phyloP scores from a whole-genome alignment of 2,113 vertebrate genomes.

The Poeciliopsis occidentalis region DNA sequence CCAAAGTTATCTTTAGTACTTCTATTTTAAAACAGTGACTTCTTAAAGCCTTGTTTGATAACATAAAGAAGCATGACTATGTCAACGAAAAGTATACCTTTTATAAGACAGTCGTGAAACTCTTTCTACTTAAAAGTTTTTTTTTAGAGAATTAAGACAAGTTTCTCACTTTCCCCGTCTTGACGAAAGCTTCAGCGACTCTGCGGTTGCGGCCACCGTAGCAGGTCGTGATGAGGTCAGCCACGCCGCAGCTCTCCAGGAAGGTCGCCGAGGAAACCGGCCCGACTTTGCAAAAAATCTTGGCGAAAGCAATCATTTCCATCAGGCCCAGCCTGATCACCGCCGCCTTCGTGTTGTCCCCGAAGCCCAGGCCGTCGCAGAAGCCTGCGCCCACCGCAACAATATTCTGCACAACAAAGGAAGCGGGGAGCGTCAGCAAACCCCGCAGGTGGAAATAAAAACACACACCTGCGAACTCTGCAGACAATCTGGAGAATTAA shows the following conservation, averaged over 20 bases:
- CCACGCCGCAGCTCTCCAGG: slow-evolving; percentile 95
- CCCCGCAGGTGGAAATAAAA: background rate
- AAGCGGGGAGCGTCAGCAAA: background rate
- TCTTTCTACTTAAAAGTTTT: background rate
- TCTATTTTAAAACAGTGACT: too few relatives aligned
- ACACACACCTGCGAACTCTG: background rate
- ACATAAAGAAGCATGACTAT: background rate
- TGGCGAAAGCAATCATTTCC: slow-evolving; percentile 96
- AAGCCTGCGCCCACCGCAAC: slow-evolving; percentile 95
- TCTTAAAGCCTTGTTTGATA: too few relatives aligned
- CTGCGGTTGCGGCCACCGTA: slow-evolving; percentile 93
- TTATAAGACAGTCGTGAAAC: background rate
- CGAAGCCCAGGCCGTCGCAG: slow-evolving; percentile 93
- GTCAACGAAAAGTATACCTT: too few relatives aligned
- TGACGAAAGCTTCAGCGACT: slow-evolving; percentile 91
- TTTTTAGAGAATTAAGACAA: background rate
- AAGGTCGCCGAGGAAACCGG: slow-evolving; percentile 87
- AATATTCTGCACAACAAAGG: slow-evolving; percentile 82
- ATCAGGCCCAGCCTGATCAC: slow-evolving; percentile 96
- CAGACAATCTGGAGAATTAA: background rate
- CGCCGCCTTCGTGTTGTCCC: slow-evolving; percentile 95
- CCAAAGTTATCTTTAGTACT: too few relatives aligned
- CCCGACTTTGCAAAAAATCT: slow-evolving; percentile 87
- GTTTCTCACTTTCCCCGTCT: slow-evolving; percentile 87
- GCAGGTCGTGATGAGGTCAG: slow-evolving; percentile 96